Evolutionary conservation across 1,140 invertebrate species (phyloP), one percentile per base, ranked within the genome.

Genomic region (Cydia fagiglandana): DNA sequence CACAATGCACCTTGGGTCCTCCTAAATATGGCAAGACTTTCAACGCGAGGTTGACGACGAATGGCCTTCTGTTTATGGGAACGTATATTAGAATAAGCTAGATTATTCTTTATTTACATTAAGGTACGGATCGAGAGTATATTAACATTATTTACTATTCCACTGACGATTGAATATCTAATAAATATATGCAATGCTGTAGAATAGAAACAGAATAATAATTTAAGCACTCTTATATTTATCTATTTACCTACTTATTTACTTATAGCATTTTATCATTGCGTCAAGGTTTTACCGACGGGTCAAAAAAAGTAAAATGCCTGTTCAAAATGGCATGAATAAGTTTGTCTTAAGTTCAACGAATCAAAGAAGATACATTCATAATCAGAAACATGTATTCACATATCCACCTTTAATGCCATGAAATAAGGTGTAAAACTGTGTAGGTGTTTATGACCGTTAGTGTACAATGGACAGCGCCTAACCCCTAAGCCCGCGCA

Each of bases 51-150:
- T 70, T 17, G 66, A 45, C 66, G 66, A 17, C 77, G 76, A 76
- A 74, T 79, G 77, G 34, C 73, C 28, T 76, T 77, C 77, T 78
- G n/a, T 75, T 73, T 81, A 82, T 77, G 74, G 76, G 74, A 77
- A 73, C 64, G 30, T 61, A 68, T 75, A 78, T 75, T 81, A 82
- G 81, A 82, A 79, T 79, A 76, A 80, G 70, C 74, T 83, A 77
- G 80, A 84, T 83, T 34, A 77, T 79, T 80, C 76, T 75, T 73
- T 75, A 81, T 78, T 80, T 78, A 79, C 77, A 76, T 81, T 68
- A 76, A 76, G 38, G 61, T 79, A 78, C 76, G 66, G 76, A 76
- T 64, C 75, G 41, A 78, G 73, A 81, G 68, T 76, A 73, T 64
- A 81, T 80, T 41, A 78, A 73, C 76, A 76, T 80, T 80, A 77